Base-by-base conservation (phyloP, 2,113 vertebrate genomes). In the Rana temporaria region DNA sequence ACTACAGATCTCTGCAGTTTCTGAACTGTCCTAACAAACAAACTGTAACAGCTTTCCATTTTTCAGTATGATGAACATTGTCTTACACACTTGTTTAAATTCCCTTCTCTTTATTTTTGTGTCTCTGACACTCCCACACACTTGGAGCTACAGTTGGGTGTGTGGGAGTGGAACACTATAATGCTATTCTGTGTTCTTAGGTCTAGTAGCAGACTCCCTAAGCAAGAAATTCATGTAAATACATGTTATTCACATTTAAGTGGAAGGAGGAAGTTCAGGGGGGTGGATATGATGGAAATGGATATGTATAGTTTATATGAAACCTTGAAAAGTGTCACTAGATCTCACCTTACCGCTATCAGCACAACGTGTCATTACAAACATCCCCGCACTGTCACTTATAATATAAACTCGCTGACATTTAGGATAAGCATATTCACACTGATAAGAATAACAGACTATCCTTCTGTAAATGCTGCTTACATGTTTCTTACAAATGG, bases 81-180 rank as follows among this genome's bases (percentile, higher is more conserved):
- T 60, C 7, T 80, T 56, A 48, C 62, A 63, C 17, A 59, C 6
- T 14, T 57, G 26, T 34, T 65, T n/a, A 56, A 19, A 75, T 42
- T 67, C 9, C 15, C 48, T 84, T 82, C 85, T 74, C 22, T 86
- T 88, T 85, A 83, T 83, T 87, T 87, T 60, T 0, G 82, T 59
- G 85, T 86, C 85, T 86, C 82, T 89, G 53, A 59, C 26, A 55
- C 87, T 85, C 85, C 85, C 85, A 88, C 80, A 85, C 86, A 86
- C 85, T 77, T 84, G 84, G 88, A 48, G 12, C 76, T 90, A 90
- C 90, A 92, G 90, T 89, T 90, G 1, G 91, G 89, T 87, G 81
- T 87, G 89, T 91, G 89, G 91, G 90, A 90, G 89, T 89, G 85
- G 84, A 89, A 81, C 85, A 88, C 87, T 88, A 88, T 75, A 78